Evolutionary conservation across 2,797 vertebrate species (phyloP).

Genomic region (Sarcophilus harrisii): DNA sequence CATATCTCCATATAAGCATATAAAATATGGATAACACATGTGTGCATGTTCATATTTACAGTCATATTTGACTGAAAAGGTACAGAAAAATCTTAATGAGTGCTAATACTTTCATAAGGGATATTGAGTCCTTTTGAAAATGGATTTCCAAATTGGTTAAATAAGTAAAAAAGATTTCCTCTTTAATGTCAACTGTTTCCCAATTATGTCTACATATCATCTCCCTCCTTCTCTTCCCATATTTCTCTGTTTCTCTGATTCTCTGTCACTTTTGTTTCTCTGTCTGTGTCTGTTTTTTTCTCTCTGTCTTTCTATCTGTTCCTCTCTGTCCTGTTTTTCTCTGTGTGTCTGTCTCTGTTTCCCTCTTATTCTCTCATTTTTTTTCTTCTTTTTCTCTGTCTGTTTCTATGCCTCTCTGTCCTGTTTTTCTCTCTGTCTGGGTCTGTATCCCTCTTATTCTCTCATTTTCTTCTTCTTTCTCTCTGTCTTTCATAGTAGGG

Average conservation of each 20-base stretch:
- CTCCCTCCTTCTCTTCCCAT: not conserved
- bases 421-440: no score
- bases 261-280: no score
- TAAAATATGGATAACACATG: not conserved
- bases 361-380: not conserved
- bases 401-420: not conserved
- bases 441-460: not conserved
- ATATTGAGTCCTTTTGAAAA: not conserved
- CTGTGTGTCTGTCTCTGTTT: no score
- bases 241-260: not conserved
- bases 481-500: not conserved
- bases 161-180: constrained; percentile 36
- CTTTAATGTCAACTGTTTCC: not conserved
- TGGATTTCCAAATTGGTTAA: not conserved
- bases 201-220: not conserved
- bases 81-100: not conserved
- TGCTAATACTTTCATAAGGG: not conserved
- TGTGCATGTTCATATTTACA: not conserved
- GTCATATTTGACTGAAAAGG: not conserved
- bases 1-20: not conserved
- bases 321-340: not conserved
- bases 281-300: not conserved
- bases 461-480: not conserved
- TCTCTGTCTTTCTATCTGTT: no score
- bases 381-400: not conserved